Base-by-base conservation (phyloP, 2,888 invertebrate genomes). In the Prostheceraeus crozeri region DNA sequence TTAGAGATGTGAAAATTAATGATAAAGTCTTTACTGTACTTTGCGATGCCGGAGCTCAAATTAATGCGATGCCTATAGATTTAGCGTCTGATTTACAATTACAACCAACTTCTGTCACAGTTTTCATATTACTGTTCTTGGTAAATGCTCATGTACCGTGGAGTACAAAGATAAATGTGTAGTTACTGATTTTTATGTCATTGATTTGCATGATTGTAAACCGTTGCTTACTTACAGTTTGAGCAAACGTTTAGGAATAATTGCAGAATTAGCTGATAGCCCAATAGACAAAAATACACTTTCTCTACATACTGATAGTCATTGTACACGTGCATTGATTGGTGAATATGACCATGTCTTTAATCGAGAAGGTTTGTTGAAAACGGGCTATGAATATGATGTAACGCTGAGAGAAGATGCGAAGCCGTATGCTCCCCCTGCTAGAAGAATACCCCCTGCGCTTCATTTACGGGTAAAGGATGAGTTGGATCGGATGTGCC, bases 101-200 rank as follows among this genome's bases (percentile, higher is more conserved):
- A n/a, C n/a, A n/a, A n/a, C n/a, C n/a, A n/a, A n/a, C n/a, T n/a
- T n/a, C n/a, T n/a, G n/a, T n/a, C n/a, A n/a, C n/a, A 40, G 19
- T 14, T 40, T 40, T 40, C 14, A 40, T 14, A 23, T 40, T 14
- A 40, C n/a, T 16, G 40, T 40, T 14, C 19, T 40, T 16, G 40
- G 40, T 40, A 14, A 40, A 40, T 40, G 40, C 40, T 16, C n/a
- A 19, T 40, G 40, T 40, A 8, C 14, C 4, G 40, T 40, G 19
- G 14, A 40, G 33, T 33, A 33, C n/a, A n/a, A n/a, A 33, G 33
- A 33, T 33, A n/a, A 33, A 10, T 33, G 8, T 10, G n/a, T 33
- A n/a, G n/a, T 8, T 33, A n/a, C 10, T n/a, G 8, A 8, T 10
- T 33, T n/a, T n/a, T 33, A 33, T 33, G n/a, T 33, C 10, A n/a